Base-by-base conservation (phyloP, 37 sponge, comb jelly and placozoan species). In the Crambe crambe region DNA sequence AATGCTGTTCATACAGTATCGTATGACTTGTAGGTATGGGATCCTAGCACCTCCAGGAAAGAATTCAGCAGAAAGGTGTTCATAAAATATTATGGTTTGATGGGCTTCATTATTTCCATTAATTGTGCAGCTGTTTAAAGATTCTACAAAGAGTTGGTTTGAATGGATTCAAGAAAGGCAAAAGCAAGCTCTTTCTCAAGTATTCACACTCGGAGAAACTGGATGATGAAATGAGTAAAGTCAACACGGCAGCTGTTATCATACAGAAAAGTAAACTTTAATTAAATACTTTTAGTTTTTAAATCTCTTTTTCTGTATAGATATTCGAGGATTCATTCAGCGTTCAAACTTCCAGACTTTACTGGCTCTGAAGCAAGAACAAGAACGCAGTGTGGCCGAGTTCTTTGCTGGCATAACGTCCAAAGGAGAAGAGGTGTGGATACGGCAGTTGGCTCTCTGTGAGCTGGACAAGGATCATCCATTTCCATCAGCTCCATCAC, bases 171-270 rank as follows among this genome's bases (percentile, higher is more conserved):
- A 80, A 84, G 77, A 75, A 84, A 32, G 90, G 93, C 21, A 84
- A 88, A 42, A 92, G 82, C 5, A 92, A 92, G 58, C 82, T 92
- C 31, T 92, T 92, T 57, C 85, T 92, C 29, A 92, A 92, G 79
- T 85, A 92, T 67, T 85, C 42, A 61, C 85, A 88, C 60, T 72
- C 85, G 39, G 93, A 92, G 56, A 80, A 29, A 39, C 78, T 92
- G 68, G 40, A 54, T 22, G 74, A 70, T 29, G 32, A 70, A 10
- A 58, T 92, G 78, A 85, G 88, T 82, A 80, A 44, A 23, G 74
- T 84, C 15, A 85, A 88, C 77, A 76, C 54, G 26, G 93, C 93
- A 63, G 67, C 38, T 18, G 21, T 4, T 25, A 36, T 79, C 58
- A 42, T 54, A n/a, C 39, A 38, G 25, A 38, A 37, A 80, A 20